Conservation (phyloP, 2,888 invertebrate species). For the Unio pictorum region DNA sequence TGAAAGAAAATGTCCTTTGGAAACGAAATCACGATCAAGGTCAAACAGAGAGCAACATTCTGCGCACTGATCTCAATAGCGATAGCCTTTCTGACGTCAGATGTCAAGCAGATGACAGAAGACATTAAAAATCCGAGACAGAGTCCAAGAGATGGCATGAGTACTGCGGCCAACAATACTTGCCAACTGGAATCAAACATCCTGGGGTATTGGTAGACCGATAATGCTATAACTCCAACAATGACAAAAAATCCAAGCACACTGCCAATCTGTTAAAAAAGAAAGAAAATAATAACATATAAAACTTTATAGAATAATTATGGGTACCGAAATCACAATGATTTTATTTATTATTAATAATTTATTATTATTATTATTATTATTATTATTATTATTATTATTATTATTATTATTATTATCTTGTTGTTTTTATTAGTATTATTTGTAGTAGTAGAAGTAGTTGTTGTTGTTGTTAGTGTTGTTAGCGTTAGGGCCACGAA, state of each 20-base stretch:
- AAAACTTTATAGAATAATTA: no score
- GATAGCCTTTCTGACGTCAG: conserved; percentile 9
- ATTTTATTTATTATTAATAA: no score
- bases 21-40: conserved; percentile 14
- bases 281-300: no score
- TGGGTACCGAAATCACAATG: no score
- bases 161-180: conserved; percentile 1
- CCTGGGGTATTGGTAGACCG: conserved; percentile 4
- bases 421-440: no score
- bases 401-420: no score
- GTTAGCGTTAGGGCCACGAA: no score
- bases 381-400: no score
- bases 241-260: conserved; percentile 13
- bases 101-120: conserved; percentile 1
- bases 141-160: conserved; percentile 12
- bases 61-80: conserved; percentile 14
- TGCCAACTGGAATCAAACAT: conserved; percentile 9
- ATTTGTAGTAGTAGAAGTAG: no score
- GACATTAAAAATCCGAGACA: conserved; percentile 7
- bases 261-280: conserved; percentile 3
- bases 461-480: no score
- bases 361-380: no score
- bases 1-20: conserved; percentile 2
- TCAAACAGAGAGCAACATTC: conserved; percentile 17
- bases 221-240: conserved; percentile 1